Evolutionary conservation across 2,113 vertebrate genomes (phyloP), one percentile per base, ranked within the genome.

Genomic region (Tragulus kanchil): DNA sequence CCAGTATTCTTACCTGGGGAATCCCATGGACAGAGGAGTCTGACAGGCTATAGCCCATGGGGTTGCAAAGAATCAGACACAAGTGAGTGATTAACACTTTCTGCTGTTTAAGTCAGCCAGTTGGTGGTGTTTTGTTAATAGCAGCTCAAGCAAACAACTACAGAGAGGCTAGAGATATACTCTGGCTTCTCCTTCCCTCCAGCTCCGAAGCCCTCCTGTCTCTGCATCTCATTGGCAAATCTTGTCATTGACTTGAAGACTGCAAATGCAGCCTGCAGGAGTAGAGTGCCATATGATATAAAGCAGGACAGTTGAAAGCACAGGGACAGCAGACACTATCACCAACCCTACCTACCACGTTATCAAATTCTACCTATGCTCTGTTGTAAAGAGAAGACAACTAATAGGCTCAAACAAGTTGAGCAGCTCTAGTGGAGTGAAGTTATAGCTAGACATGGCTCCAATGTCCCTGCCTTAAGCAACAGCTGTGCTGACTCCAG

Each of bases 131-230:
- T 61, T 69, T 67, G 45, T 77, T 82, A 12, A n/a, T 31, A 8
- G 11, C 4, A 59, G 15, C 21, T 19, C 8, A 52, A 28, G 21
- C 21, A 48, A 62, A 65, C 42, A 61, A 15, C 50, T 15, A 23
- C 12, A 83, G 8, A 56, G 25, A 78, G 19, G 4, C 4, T 4
- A 12, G 12, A 42, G 23, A 3, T 59, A 36, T 12, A 67, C 8
- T 21, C 9, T 73, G 65, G 6, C 5, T 81, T 75, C 31, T 31
- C 1, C 23, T 81, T 62, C 73, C 23, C 10, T 19, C 3, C 52
- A n/a, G 42, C n/a, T 4, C 21, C 14, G 25, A 1, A 56, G 21
- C 1, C 16, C 2, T 8, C 13, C 0, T 12, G 8, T 19, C 5
- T 48, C 50, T 52, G 3, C 1, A 21, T 59, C 15, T 19, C n/a